phyloP scores from a whole-genome alignment of 2,113 vertebrate genomes.

The Prinia subflava region DNA sequence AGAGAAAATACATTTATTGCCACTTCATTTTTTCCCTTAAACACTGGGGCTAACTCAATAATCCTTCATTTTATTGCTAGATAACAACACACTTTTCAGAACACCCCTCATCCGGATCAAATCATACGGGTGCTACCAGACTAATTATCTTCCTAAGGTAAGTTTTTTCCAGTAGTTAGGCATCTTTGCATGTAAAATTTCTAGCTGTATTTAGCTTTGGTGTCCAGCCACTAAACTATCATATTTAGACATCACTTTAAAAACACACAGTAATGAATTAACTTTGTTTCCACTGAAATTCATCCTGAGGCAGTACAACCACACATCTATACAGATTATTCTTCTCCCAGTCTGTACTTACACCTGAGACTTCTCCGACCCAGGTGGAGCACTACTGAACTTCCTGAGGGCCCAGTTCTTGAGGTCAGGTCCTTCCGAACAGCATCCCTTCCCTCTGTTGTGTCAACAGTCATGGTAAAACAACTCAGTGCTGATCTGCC shows the following conservation, averaged over 20 bases:
- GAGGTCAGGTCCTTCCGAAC: not conserved
- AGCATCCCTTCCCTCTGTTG: not conserved
- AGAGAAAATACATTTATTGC: not conserved
- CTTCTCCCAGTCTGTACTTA: not conserved
- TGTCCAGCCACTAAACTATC: not conserved
- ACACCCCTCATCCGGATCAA: not conserved
- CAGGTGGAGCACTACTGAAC: fast-evolving
- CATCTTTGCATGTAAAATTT: not conserved
- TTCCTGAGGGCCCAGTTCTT: not conserved
- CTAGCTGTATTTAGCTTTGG: not conserved
- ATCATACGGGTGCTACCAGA: not conserved
- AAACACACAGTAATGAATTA: not conserved
- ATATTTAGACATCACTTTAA: not conserved
- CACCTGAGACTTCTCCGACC: not conserved
- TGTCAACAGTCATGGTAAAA: not conserved
- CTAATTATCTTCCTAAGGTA: not conserved
- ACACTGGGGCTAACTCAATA: not conserved
- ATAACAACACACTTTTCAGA: not conserved
- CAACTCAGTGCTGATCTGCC: not conserved
- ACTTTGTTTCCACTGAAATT: not conserved
- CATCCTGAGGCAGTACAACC: not conserved
- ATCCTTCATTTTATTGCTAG: not conserved
- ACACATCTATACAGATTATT: not conserved
- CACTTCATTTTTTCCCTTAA: not conserved
- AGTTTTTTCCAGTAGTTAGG: not conserved